These are phyloP conservation scores for Macropis europaea DNA, from an alignment of 2,888 invertebrate genomes.

Conservation along the genomic window DNA sequence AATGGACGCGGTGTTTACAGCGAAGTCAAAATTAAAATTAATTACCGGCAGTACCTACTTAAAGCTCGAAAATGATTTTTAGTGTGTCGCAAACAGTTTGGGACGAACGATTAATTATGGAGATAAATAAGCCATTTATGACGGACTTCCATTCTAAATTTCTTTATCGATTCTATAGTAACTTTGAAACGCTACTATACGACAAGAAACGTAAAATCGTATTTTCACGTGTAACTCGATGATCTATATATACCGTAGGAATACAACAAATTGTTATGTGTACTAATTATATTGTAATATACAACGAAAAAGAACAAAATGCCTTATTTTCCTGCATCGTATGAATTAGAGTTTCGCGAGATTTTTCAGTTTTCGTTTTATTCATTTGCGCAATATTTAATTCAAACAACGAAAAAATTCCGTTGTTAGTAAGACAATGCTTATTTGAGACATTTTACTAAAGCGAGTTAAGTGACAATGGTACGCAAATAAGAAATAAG, in stretches of 20 bases:
- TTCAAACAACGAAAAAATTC: too few relatives aligned
- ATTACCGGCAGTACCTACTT: constrained; percentile 54
- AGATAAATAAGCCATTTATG: constrained; percentile 74
- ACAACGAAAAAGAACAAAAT: too few relatives aligned
- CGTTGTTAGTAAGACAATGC: too few relatives aligned
- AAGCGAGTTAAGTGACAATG: too few relatives aligned
- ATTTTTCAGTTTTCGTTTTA: too few relatives aligned
- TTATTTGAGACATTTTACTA: too few relatives aligned
- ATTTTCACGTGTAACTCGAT: background rate
- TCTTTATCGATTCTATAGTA: constrained; percentile 68
- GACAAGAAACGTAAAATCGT: constrained; percentile 13
- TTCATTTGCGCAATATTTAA: too few relatives aligned
- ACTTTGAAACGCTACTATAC: constrained; percentile 57
- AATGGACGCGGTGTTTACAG: background rate
- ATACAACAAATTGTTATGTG: background rate
- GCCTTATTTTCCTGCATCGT: too few relatives aligned
- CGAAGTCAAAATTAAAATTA: background rate
- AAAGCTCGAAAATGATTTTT: constrained; percentile 60
- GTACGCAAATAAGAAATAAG: too few relatives aligned
- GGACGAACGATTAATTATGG: constrained; percentile 69
- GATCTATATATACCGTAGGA: background rate
- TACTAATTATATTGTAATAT: too few relatives aligned
- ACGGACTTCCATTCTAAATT: constrained; percentile 71
- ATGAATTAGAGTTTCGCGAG: too few relatives aligned
- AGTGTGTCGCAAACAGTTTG: constrained; percentile 61